phyloP scores from a whole-genome alignment of 1,140 invertebrate species.

The Zaprionus gabonicus region DNA sequence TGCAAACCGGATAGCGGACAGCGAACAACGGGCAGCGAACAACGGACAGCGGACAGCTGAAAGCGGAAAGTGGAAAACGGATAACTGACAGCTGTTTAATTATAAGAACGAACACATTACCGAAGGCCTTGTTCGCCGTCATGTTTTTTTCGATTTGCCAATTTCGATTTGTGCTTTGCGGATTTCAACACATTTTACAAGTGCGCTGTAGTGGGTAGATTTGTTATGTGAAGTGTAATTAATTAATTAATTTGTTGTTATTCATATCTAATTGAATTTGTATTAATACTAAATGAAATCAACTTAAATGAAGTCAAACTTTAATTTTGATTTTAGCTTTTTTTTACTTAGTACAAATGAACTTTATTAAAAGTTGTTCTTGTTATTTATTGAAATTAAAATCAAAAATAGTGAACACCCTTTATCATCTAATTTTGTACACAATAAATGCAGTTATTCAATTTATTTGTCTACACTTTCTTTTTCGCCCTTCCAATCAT shows the following conservation, averaged over 20 bases:
- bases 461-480: not conserved
- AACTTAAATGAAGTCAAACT: too few species aligned
- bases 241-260: too few species aligned
- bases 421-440: too few species aligned
- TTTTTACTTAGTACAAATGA: too few species aligned
- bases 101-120: constrained; percentile 9
- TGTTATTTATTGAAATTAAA: too few species aligned
- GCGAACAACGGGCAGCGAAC: not conserved
- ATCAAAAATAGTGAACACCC: too few species aligned
- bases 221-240: too few species aligned
- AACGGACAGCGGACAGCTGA: not conserved
- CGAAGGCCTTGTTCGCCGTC: not conserved
- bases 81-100: constrained; percentile 30
- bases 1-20: not conserved
- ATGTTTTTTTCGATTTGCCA: not conserved
- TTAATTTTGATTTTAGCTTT: too few species aligned
- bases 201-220: too few species aligned
- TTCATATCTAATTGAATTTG: too few species aligned
- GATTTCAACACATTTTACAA: not conserved
- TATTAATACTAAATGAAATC: too few species aligned
- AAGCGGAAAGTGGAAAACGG: not conserved
- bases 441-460: not conserved
- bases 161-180: not conserved
- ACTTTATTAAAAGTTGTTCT: too few species aligned
- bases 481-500: constrained; percentile 18